Evolutionary conservation across 2,888 invertebrate genomes (phyloP).

Genomic region (Pegoplata infirma): DNA sequence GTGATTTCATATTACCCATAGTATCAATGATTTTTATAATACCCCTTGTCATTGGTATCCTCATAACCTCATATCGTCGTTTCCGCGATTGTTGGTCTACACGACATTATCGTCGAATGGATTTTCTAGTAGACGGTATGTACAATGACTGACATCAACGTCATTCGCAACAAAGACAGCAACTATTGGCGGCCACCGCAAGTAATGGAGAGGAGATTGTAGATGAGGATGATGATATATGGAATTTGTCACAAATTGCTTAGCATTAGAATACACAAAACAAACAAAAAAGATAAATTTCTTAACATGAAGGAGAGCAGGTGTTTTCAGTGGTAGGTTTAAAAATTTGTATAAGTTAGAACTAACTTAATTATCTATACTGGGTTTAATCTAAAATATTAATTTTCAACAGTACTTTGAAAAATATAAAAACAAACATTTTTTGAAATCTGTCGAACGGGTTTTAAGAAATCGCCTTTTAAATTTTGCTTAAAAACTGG

Average conservation of each 20-base stretch:
- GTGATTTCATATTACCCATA: slow-evolving; percentile 86
- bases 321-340: neutral
- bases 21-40: slow-evolving; percentile 86
- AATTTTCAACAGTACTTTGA: too few relatives aligned
- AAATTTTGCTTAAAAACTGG: too few relatives aligned
- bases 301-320: neutral
- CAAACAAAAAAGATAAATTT: too few relatives aligned
- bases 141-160: slow-evolving; percentile 85
- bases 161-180: slow-evolving; percentile 38
- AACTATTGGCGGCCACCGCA: slow-evolving; percentile 32
- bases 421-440: too few relatives aligned
- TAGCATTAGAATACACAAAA: slow-evolving; percentile 47
- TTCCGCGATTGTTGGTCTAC: slow-evolving; percentile 92
- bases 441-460: too few relatives aligned
- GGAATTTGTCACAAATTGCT: slow-evolving; percentile 60
- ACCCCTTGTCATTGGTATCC: slow-evolving; percentile 83
- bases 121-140: slow-evolving; percentile 93
- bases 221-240: slow-evolving; percentile 44
- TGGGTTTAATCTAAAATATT: too few relatives aligned
- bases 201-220: slow-evolving; percentile 31
- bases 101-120: slow-evolving; percentile 91
- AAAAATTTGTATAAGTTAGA: too few relatives aligned
- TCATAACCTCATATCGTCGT: slow-evolving; percentile 83
- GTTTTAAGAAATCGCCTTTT: too few relatives aligned
- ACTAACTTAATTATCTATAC: too few relatives aligned